These are phyloP conservation scores for Drosophila quinaria DNA, from an alignment of 2,888 invertebrate genomes.

Conservation along the genomic window DNA sequence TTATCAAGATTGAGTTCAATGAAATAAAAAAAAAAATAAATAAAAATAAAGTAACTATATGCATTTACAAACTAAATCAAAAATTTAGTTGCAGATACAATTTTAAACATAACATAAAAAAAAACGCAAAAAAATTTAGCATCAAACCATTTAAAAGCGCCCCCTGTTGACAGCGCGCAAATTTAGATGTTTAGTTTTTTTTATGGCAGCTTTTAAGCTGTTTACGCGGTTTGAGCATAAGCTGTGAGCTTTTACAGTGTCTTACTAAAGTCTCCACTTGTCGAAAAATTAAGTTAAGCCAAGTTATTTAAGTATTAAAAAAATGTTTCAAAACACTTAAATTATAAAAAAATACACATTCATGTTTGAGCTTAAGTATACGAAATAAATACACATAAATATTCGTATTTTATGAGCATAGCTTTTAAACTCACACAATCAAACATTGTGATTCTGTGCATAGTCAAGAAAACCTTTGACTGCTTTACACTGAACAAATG, in stretches of 20 bases:
- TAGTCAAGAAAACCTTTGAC: too few relatives aligned
- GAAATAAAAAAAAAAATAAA: too few relatives aligned
- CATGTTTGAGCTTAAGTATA: background rate
- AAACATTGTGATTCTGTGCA: too few relatives aligned
- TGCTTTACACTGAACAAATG: too few relatives aligned
- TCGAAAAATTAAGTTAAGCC: background rate
- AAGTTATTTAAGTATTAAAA: too few relatives aligned
- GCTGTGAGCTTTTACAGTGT: background rate
- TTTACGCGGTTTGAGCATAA: slow-evolving; percentile 3
- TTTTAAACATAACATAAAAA: too few relatives aligned
- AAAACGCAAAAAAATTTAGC: background rate
- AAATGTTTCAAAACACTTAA: background rate
- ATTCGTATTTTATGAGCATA: too few relatives aligned
- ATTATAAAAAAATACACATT: background rate
- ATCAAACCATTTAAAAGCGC: slow-evolving; percentile 21
- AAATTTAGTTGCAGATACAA: too few relatives aligned
- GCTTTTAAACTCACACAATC: too few relatives aligned
- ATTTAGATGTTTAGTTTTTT: background rate
- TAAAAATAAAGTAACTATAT: too few relatives aligned
- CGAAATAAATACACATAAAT: background rate
- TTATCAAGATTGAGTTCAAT: too few relatives aligned
- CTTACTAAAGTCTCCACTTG: slow-evolving; percentile 7
- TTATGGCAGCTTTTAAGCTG: slow-evolving; percentile 47
- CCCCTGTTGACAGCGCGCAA: slow-evolving; percentile 20
- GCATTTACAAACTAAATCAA: too few relatives aligned